These are phyloP conservation scores for Apeltes quadracus DNA, from an alignment of 2,113 vertebrate species.

Conservation along the genomic window DNA sequence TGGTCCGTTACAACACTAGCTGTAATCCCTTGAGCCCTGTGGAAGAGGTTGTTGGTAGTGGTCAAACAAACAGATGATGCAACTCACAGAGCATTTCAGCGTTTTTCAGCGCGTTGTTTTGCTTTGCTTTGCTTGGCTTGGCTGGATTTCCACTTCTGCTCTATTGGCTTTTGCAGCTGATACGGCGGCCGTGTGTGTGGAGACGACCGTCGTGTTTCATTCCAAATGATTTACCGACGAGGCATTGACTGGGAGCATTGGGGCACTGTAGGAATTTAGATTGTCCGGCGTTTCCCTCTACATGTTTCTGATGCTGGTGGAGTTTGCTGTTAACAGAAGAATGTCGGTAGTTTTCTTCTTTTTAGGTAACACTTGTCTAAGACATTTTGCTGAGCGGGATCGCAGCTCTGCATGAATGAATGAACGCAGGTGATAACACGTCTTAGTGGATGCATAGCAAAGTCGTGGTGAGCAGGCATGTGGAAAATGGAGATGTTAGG, in stretches of 20 bases:
- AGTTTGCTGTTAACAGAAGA: not conserved
- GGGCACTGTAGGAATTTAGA: not conserved
- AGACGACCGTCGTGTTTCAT: not conserved
- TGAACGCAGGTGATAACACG: too few species aligned
- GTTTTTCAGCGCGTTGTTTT: not conserved
- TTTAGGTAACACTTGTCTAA: not conserved
- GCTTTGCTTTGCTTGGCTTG: not conserved
- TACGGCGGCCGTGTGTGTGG: not conserved
- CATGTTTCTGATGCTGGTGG: not conserved
- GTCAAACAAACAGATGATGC: not conserved
- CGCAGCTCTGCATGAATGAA: too few species aligned
- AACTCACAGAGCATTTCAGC: not conserved
- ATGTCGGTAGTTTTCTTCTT: not conserved
- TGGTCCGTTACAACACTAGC: too few species aligned
- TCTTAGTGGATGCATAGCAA: too few species aligned
- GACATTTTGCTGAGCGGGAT: not conserved
- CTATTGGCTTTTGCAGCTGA: not conserved
- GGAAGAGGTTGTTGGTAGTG: not conserved
- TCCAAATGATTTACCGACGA: not conserved
- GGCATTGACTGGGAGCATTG: not conserved
- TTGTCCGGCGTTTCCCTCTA: not conserved
- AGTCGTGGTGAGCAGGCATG: too few species aligned
- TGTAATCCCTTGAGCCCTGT: not conserved
- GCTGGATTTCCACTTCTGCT: not conserved
- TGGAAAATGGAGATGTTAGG: too few species aligned